Evolutionary conservation across 2,113 vertebrate species (phyloP), one percentile per base, ranked within the genome.

Genomic region (Zapus hudsonius): DNA sequence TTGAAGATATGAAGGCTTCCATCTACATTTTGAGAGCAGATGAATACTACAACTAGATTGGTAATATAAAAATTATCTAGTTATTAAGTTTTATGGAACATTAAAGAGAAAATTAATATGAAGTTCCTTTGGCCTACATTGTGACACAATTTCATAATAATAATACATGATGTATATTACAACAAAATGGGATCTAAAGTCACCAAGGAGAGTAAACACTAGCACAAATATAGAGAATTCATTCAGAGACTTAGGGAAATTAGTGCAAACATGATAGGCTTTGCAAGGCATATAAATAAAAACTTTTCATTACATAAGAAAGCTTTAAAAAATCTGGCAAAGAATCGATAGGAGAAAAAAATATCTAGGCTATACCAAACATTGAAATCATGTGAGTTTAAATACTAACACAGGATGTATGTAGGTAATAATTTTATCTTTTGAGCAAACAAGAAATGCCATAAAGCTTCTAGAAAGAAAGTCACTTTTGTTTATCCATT

Each of bases 401-500:
- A 80, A 76, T 84, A 84, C 16, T 85, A 4, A 63, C 38, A 33
- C 78, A 69, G 67, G 5, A 73, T 7, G 70, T 23, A 55, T 22
- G 36, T 33, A 42, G 64, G 55, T 44, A 82, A 3, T 80, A 76
- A 63, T 69, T 27, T 42, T 29, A 61, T 67, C 5, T 90, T 87
- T 67, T 84, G 44, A 87, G n/a, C 25, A 80, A 87, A 94, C 92
- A 59, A 19, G 73, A 27, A 84, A 36, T 25, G 52, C 20, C 47
- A 1, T 61, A 64, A 82, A 87, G 59, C 19, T 76, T 91, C 55
- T 12, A 87, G 27, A 87, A 89, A 70, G 6, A 55, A 13, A 16
- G 40, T 59, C 8, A 69, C 3, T 12, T 19, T 72, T 87, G 42
- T 83, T 15, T 22, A 20, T 36, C 2, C 13, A 20, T 88, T 33